Conservation (phyloP, 2,888 invertebrate genomes). For the Stomorhina lunata region DNA sequence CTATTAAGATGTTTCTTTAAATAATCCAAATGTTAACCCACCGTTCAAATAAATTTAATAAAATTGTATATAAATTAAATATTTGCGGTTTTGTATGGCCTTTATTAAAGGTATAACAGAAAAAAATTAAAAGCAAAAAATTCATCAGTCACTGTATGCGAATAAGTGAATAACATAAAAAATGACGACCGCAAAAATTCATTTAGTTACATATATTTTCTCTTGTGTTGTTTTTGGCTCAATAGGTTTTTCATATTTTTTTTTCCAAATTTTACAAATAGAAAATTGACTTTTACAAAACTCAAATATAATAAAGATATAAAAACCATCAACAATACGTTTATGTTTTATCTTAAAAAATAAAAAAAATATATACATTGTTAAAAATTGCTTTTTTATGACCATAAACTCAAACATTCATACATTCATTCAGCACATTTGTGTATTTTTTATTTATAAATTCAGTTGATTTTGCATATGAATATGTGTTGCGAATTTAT, state of each 20-base stretch:
- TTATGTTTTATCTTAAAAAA: neutral
- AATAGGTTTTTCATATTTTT: constrained; percentile 1
- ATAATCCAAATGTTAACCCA: too few species aligned
- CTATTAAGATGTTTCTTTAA: too few species aligned
- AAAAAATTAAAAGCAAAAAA: constrained; percentile 1
- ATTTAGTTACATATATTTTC: constrained; percentile 18
- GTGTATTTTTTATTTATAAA: neutral
- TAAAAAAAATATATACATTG: constrained; percentile 2
- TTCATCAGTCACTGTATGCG: constrained; percentile 35
- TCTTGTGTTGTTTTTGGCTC: neutral
- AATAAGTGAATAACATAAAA: constrained; percentile 41
- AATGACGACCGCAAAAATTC: constrained; percentile 48
- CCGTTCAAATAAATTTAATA: constrained; percentile 39
- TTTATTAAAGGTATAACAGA: constrained; percentile 47
- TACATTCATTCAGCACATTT: constrained; percentile 33
- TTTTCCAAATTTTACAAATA: constrained; percentile 70
- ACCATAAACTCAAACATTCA: constrained; percentile 67
- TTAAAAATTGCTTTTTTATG: constrained; percentile 76
- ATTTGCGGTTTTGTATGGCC: constrained; percentile 68
- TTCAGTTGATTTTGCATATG: constrained; percentile 10
- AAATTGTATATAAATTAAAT: constrained; percentile 73
- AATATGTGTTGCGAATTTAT: constrained; percentile 48
- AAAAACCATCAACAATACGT: constrained; percentile 48
- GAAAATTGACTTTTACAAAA: constrained; percentile 74
- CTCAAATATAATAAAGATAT: constrained; percentile 54